These are phyloP conservation scores for Gallinago nigripennis DNA, from an alignment of 2,797 vertebrate species.

Conservation along the genomic window DNA sequence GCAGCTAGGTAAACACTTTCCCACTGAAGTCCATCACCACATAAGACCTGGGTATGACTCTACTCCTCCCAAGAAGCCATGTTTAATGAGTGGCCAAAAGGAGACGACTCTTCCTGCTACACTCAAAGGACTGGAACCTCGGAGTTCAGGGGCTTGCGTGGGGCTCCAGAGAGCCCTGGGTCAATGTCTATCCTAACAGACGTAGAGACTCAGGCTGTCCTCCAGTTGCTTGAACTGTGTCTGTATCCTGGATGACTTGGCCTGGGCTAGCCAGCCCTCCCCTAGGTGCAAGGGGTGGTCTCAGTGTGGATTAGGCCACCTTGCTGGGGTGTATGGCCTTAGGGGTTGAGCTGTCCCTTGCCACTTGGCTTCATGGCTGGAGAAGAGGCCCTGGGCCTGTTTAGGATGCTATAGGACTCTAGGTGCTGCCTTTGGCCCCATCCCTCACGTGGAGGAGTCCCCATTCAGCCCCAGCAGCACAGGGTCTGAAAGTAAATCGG, in stretches of 20 bases:
- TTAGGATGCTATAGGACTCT: background rate
- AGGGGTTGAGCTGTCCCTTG: background rate
- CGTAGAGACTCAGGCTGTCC: background rate
- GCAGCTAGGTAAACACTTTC: background rate
- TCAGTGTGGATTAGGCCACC: background rate
- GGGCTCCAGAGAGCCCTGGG: background rate
- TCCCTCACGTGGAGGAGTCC: background rate
- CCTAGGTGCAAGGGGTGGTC: background rate
- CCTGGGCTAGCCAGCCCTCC: background rate
- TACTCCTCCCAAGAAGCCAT: background rate
- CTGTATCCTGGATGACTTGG: background rate
- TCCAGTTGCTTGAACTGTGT: background rate
- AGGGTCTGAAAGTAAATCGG: background rate
- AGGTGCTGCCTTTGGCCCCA: background rate
- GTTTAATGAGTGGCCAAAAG: background rate
- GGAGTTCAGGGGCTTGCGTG: background rate
- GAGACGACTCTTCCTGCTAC: background rate
- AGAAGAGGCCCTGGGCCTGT: background rate
- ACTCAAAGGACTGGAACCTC: background rate
- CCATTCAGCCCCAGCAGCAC: background rate
- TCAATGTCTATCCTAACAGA: background rate
- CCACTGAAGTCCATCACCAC: background rate
- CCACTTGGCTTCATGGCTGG: background rate
- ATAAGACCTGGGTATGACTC: background rate
- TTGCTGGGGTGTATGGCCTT: background rate